These are phyloP conservation scores for Eupithecia abbreviata DNA, from an alignment of 2,888 invertebrate species.

Conservation along the genomic window DNA sequence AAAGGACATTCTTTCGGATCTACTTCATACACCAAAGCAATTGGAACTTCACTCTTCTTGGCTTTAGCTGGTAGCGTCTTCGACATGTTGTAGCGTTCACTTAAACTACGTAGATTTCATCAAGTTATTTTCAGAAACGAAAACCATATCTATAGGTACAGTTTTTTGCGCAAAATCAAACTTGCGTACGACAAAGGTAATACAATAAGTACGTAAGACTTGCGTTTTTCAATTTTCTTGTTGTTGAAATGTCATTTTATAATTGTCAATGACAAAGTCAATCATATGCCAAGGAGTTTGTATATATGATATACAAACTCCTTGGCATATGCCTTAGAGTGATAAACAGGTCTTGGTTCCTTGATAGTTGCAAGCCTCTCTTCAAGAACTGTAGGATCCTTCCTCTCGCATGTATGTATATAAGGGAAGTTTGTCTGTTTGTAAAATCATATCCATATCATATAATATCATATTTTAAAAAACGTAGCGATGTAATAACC, in stretches of 20 bases:
- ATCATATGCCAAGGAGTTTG: conserved; percentile 8
- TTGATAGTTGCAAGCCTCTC: too few relatives aligned
- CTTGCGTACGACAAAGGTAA: not conserved
- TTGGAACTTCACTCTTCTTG: not conserved
- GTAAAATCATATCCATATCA: too few relatives aligned
- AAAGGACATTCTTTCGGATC: conserved; percentile 72
- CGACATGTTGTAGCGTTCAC: not conserved
- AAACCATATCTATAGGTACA: not conserved
- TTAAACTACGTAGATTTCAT: not conserved
- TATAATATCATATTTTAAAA: too few relatives aligned
- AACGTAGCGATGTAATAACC: too few relatives aligned
- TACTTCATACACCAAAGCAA: conserved; percentile 40
- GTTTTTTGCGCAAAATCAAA: not conserved
- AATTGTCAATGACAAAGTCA: conserved; percentile 17
- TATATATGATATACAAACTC: too few relatives aligned
- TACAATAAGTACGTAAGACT: too few relatives aligned
- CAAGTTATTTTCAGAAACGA: not conserved
- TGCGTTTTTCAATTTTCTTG: too few relatives aligned
- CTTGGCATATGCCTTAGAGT: too few relatives aligned
- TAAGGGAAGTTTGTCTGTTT: too few relatives aligned
- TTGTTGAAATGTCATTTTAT: conserved; percentile 1
- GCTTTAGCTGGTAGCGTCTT: not conserved
- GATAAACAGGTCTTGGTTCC: too few relatives aligned
- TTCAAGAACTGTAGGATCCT: too few relatives aligned
- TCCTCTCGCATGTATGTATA: too few relatives aligned